Conservation (phyloP, 1,140 invertebrate species). For the Diorhabda carinulata region DNA sequence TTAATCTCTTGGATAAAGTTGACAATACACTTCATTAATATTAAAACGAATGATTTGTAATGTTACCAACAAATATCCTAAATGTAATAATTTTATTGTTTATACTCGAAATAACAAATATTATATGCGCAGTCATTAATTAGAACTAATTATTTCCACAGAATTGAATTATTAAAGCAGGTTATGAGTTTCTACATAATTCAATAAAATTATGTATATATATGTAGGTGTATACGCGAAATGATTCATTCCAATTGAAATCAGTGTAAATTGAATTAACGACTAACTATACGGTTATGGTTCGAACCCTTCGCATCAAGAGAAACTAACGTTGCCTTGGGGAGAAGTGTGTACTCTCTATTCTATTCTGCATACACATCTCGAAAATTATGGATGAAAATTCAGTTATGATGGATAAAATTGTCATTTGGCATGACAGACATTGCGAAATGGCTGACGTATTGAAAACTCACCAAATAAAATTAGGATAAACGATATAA, state of each 20-base stretch:
- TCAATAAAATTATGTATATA: slow-evolving; percentile 14
- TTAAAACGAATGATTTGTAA: too few relatives aligned
- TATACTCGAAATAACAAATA: too few relatives aligned
- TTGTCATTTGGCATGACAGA: slow-evolving; percentile 6
- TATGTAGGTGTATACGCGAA: background rate
- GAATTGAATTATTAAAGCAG: too few relatives aligned
- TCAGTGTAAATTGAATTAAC: slow-evolving; percentile 13
- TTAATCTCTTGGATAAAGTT: too few relatives aligned
- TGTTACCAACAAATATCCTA: too few relatives aligned
- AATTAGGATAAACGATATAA: too few relatives aligned
- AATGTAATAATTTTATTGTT: too few relatives aligned
- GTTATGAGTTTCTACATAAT: background rate
- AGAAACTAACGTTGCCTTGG: slow-evolving; percentile 6
- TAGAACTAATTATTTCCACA: too few relatives aligned
- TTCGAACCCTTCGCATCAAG: slow-evolving; percentile 10
- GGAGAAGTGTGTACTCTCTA: background rate
- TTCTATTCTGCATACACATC: slow-evolving; percentile 6
- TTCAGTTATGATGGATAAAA: slow-evolving; percentile 8
- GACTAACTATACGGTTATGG: slow-evolving; percentile 13
- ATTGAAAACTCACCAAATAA: too few relatives aligned
- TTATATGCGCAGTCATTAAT: too few relatives aligned
- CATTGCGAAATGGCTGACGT: background rate
- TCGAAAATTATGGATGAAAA: slow-evolving; percentile 6
- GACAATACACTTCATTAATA: too few relatives aligned
- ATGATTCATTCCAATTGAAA: slow-evolving; percentile 14